Evolutionary conservation across 1,140 invertebrate species (phyloP).

Genomic region (Polyergus mexicanus): DNA sequence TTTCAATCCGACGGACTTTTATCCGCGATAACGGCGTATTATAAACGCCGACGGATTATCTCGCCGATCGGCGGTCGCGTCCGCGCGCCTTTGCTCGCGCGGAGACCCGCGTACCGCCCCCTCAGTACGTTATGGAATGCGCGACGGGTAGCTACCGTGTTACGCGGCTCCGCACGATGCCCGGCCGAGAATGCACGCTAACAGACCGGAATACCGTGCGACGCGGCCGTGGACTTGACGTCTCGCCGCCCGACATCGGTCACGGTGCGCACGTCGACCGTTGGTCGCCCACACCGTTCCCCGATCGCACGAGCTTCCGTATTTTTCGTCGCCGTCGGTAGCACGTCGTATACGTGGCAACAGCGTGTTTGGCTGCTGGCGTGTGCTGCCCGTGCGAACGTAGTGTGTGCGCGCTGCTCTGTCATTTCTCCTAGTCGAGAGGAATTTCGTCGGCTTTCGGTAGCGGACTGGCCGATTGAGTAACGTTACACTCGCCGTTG

Average conservation of each 20-base stretch:
- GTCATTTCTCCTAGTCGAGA: too few relatives aligned
- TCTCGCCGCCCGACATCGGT: constrained; percentile 73
- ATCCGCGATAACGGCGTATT: constrained; percentile 70
- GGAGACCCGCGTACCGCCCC: constrained; percentile 65
- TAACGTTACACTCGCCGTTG: too few relatives aligned
- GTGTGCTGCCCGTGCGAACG: constrained; percentile 50
- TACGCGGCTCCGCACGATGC: constrained; percentile 86
- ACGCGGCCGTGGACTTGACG: constrained; percentile 61
- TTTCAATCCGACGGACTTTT: constrained; percentile 75
- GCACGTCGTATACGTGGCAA: constrained; percentile 83
- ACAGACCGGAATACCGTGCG: constrained; percentile 65
- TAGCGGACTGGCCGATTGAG: too few relatives aligned
- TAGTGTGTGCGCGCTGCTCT: too few relatives aligned
- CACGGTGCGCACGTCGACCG: constrained; percentile 45
- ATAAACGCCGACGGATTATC: constrained; percentile 74
- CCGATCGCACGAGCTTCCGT: constrained; percentile 71
- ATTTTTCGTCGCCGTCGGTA: constrained; percentile 79
- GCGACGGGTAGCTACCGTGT: constrained; percentile 85
- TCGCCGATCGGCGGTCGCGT: constrained; percentile 50
- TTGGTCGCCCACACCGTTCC: constrained; percentile 9
- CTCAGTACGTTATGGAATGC: constrained; percentile 85
- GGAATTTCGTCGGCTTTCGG: too few relatives aligned
- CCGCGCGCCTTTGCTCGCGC: constrained; percentile 77
- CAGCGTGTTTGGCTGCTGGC: constrained; percentile 81
- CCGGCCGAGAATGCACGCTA: constrained; percentile 76